These are phyloP conservation scores for Leptopterna dolabrata DNA, from an alignment of 2,888 invertebrate genomes.

Conservation along the genomic window DNA sequence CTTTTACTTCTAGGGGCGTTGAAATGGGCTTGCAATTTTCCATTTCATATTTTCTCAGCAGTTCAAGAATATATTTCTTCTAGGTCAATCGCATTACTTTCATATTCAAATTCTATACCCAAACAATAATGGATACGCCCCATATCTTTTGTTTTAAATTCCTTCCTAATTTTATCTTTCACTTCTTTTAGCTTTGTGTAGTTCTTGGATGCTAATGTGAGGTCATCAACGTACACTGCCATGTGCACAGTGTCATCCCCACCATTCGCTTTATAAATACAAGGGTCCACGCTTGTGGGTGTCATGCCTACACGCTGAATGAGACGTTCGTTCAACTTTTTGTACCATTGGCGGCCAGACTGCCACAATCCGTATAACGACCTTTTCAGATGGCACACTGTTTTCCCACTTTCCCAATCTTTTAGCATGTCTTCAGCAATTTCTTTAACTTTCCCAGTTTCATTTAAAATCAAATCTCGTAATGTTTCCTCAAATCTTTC, in stretches of 20 bases:
- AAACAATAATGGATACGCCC: conserved; percentile 55
- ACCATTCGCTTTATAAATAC: conserved; percentile 53
- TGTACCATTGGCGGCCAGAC: conserved; percentile 54
- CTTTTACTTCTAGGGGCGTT: conserved; percentile 24
- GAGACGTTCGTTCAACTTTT: conserved; percentile 23
- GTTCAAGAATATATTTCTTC: conserved; percentile 52
- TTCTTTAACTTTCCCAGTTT: neutral
- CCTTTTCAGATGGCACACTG: conserved; percentile 55
- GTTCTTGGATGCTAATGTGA: conserved; percentile 55
- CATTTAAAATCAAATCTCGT: neutral
- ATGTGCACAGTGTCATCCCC: conserved; percentile 43
- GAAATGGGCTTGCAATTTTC: conserved; percentile 44
- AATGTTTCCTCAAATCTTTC: neutral
- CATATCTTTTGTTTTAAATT: conserved; percentile 60
- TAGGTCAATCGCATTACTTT: conserved; percentile 51
- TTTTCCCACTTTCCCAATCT: neutral
- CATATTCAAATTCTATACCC: conserved; percentile 56
- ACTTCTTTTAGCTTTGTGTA: conserved; percentile 55
- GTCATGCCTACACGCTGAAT: conserved; percentile 19
- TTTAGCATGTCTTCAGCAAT: neutral
- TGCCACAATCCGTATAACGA: conserved; percentile 61
- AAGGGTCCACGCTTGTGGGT: conserved; percentile 42
- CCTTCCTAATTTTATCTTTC: conserved; percentile 44
- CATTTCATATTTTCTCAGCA: conserved; percentile 57
- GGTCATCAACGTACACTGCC: conserved; percentile 61